These are phyloP conservation scores for Actinia tenebrosa DNA, from an alignment of 64 coral and sea anemone genomes.

Conservation along the genomic window DNA sequence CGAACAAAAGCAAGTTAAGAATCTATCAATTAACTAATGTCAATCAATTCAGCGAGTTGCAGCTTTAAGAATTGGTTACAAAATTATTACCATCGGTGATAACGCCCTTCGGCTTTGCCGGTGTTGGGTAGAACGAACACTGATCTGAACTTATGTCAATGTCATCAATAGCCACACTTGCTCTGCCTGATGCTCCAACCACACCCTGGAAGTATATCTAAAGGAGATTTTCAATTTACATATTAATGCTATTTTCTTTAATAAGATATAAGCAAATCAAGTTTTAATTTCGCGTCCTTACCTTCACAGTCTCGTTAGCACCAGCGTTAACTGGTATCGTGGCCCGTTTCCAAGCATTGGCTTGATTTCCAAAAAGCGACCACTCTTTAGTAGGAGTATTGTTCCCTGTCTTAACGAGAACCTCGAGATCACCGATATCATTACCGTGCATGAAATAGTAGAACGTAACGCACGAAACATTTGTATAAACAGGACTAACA, in stretches of 20 bases:
- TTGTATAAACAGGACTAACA: neutral
- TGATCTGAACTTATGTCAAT: neutral
- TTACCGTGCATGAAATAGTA: neutral
- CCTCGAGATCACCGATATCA: neutral
- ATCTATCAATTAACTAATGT: too few species aligned
- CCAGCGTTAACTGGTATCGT: neutral
- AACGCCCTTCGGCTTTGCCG: neutral
- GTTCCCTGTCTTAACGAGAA: neutral
- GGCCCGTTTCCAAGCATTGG: neutral
- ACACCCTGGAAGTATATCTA: slow-evolving; percentile 7
- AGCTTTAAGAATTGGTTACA: too few species aligned
- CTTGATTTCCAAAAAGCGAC: neutral
- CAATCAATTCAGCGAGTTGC: too few species aligned
- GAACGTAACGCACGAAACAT: neutral
- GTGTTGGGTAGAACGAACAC: neutral
- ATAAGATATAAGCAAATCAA: too few species aligned
- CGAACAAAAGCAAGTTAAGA: too few species aligned
- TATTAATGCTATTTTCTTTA: too few species aligned
- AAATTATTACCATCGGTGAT: neutral
- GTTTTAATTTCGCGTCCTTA: neutral
- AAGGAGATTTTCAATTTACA: neutral
- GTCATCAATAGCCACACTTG: neutral
- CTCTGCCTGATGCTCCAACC: neutral
- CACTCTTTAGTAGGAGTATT: neutral
- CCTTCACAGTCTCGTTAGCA: neutral